Conservation (phyloP, 2,797 vertebrate species). For the Macrochelys suwanniensis region DNA sequence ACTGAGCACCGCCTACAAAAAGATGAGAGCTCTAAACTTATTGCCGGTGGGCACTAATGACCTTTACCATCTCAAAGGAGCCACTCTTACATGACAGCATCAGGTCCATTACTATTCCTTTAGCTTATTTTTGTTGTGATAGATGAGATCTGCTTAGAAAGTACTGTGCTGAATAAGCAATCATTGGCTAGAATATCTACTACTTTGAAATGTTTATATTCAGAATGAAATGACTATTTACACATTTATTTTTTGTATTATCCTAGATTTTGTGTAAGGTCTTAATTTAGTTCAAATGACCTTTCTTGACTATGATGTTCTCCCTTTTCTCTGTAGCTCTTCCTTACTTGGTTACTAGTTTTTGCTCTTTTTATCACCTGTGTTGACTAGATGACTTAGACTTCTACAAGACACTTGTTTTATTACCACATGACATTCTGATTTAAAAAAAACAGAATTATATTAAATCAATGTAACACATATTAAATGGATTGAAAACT, state of each 20-base stretch:
- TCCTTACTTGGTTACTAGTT: not conserved
- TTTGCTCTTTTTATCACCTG: not conserved
- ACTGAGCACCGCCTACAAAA: not conserved
- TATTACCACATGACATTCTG: not conserved
- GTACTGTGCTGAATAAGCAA: not conserved
- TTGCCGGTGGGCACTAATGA: fast-evolving
- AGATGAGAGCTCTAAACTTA: not conserved
- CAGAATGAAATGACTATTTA: not conserved
- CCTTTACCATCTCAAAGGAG: not conserved
- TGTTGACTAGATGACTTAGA: not conserved
- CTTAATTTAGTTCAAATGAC: not conserved
- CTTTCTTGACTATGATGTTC: not conserved
- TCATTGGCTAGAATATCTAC: not conserved
- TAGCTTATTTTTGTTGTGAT: not conserved
- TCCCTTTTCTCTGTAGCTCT: not conserved
- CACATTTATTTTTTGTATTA: not conserved
- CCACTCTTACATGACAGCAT: not conserved
- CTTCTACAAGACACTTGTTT: not conserved
- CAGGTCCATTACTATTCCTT: not conserved
- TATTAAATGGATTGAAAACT: not conserved
- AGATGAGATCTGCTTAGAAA: not conserved
- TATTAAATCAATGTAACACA: fast-evolving
- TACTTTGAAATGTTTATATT: not conserved
- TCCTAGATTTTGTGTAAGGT: not conserved
- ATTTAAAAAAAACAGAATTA: not conserved